Evolutionary conservation across 2,797 vertebrate genomes (phyloP), one percentile per base, ranked within the genome.

Genomic region (Percopsis omiscomaycus): DNA sequence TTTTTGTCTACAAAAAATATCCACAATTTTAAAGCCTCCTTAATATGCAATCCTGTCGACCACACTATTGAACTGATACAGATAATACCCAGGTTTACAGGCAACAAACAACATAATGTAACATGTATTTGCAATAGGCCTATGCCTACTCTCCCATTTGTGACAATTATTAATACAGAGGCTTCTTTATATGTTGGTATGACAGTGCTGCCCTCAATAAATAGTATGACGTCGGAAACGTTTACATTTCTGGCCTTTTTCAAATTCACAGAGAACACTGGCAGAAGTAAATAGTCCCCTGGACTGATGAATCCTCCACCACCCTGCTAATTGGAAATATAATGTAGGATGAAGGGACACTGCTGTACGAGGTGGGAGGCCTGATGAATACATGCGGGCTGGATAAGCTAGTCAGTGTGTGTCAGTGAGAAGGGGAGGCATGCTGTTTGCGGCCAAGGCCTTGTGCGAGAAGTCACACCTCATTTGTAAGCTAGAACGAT

Each of bases 311-410:
- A 87, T 84, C 79, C 79, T 63, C 59, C 75, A 83, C 81, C 80
- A 69, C 73, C 80, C 73, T 59, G 14, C 73, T 91, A 87, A 89
- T 88, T 86, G 79, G 70, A 84, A 84, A 84, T 86, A 82, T 90
- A 89, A 89, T 83, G 67, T 74, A 74, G 83, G 73, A 83, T 89
- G 85, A 91, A 89, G 84, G 78, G 81, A 78, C 83, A 70, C 75
- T 54, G 83, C 64, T 75, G 76, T 79, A 83, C 81, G 30, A 75
- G 69, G 75, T 80, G 74, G 82, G 77, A 78, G 83, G 79, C 70
- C 68, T 69, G 77, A 81, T 74, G 69, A 77, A 77, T 77, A 66
- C 79, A 62, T 79, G 75, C 64, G 42, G 74, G 82, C 66, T 79
- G 73, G 68, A 74, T 76, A 58, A 45, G 77, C 72, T 42, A 29